Base-by-base conservation (phyloP, 2,113 vertebrate species). In the Leptosomus discolor region DNA sequence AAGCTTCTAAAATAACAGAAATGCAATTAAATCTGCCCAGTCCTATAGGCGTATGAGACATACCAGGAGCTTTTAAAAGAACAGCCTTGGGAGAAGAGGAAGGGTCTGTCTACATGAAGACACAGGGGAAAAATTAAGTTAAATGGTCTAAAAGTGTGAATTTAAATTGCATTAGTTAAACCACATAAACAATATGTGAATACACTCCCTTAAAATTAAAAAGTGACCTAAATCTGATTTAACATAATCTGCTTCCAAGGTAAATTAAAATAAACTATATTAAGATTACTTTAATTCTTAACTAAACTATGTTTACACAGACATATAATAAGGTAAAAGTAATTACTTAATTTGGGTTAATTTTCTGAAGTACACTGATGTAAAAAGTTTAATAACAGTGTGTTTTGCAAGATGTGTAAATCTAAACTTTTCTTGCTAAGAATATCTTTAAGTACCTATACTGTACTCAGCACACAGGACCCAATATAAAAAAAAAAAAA, bases 41-140 rank as follows among this genome's bases (percentile, higher is more conserved):
- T 43, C 22, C 26, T 58, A 12, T 20, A 64, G 17, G 15, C 0
- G 0, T 45, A 17, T 1, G 4, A 53, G 8, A 71, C 18, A 56
- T 19, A 74, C 1, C 11, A 61, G 26, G 22, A 82, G 2, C 23
- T 76, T 85, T 50, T 45, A 30, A 45, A 78, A 85, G 4, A 87
- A 18, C 9, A 84, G 15, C 10, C 12, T 23, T 36, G 12, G 19
- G 60, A 88, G 45, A 57, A 34, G 8, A 24, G 9, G 7, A 65
- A 84, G 7, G 3, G 2, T 54, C 32, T 3, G 2, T 63, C 51
- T 51, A 12, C 4, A 16, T 26, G 13, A 79, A 6, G 27, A 50
- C 27, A 61, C 1, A 2, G 6, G 9, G 11, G 3, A 12, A 8
- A 70, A 90, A 61, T 1, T 15, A 63, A 15, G n/a, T 71, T 63